Conservation (phyloP, 2,113 vertebrate species). For the Pedetes capensis region DNA sequence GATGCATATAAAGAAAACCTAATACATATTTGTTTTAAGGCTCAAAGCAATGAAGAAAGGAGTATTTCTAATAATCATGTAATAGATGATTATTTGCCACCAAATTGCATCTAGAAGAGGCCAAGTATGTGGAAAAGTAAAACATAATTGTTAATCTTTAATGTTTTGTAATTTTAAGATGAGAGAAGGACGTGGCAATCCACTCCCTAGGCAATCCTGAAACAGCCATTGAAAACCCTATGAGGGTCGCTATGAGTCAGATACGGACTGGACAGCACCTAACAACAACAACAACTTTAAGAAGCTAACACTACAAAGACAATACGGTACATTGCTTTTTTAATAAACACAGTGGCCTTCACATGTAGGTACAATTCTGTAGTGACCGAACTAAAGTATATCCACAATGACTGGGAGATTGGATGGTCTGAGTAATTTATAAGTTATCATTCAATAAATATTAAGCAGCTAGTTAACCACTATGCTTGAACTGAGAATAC, state of each 20-base stretch:
- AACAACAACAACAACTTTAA: too few relatives aligned
- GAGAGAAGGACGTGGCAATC: too few relatives aligned
- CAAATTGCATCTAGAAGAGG: background rate
- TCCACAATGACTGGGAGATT: background rate
- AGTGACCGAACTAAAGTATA: background rate
- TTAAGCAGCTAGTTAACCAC: background rate
- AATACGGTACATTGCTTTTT: background rate
- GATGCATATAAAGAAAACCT: background rate
- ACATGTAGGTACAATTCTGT: background rate
- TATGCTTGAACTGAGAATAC: background rate
- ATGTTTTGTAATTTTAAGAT: background rate
- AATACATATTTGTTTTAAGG: background rate
- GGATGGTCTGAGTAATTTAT: background rate
- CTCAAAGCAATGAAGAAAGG: background rate
- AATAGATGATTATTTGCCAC: background rate
- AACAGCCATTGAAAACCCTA: too few relatives aligned
- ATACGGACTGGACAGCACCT: too few relatives aligned
- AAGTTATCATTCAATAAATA: background rate
- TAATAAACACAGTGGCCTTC: background rate
- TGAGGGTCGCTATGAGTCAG: too few relatives aligned
- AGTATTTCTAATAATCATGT: background rate
- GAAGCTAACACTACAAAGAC: background rate
- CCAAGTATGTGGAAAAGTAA: background rate
- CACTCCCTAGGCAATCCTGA: too few relatives aligned
- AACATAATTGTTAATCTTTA: background rate